Evolutionary conservation across 2,888 invertebrate genomes (phyloP), one percentile per base, ranked within the genome.

Genomic region (Spisula subtruncata): DNA sequence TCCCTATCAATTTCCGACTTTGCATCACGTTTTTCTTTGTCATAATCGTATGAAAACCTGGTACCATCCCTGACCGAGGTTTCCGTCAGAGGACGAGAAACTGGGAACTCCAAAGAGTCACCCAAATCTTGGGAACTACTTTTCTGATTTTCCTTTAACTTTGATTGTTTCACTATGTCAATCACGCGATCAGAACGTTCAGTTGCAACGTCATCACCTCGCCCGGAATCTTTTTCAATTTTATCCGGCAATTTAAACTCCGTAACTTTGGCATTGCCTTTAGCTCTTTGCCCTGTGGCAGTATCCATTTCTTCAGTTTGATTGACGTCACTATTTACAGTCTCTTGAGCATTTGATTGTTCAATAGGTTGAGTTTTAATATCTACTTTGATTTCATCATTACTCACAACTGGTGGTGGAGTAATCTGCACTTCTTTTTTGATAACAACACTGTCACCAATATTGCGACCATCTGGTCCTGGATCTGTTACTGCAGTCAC

Each of bases 161-260:
- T 92, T 48, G 91, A 91, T 83, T 92, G 92, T 87, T 92, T 92
- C 16, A 92, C 92, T 81, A 92, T 92, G 75, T 92, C 92, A 66
- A 92, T 66, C 32, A 92, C 92, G 51, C 81, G 88, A 46, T 89
- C 92, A 1, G 88, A 29, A 14, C 75, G 60, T 10, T 90, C 91
- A 41, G 81, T 85, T 18, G 75, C 29, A 2, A 71, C 32, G 46
- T 86, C 81, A 71, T 85, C 86, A 32, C 83, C 86, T 81, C 81
- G 83, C n/a, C 86, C 87, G 10, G 87, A 86, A 51, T 89, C 89
- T 12, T 32, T 87, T 85, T 83, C 83, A 25, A 85, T 20, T 71
- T 84, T 81, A 60, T 86, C 84, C n/a, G 81, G 80, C n/a, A 66
- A 41, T 84, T 88, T 90, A 29, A 88, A 84, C 56, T 90, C 90